A percentile compares a stretch with the other conserved stretches of the same genome.
Evolutionary conservation across 2,888 invertebrate genomes (phyloP).

Genomic region (Dicycla oo): DNA sequence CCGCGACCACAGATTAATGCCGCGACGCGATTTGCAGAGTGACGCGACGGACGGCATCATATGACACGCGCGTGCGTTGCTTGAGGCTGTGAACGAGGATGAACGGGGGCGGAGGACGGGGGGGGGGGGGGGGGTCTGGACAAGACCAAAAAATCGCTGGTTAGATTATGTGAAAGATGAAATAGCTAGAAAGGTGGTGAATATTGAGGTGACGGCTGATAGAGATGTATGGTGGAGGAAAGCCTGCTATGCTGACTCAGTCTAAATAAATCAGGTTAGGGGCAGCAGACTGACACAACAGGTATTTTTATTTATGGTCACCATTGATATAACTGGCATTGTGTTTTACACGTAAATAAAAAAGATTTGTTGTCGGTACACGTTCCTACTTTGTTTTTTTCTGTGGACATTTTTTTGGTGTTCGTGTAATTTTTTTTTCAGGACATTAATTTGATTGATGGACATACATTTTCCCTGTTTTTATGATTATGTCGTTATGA

Average conservation of each 20-base stretch:
- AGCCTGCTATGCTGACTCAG: neutral
- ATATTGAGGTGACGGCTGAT: neutral
- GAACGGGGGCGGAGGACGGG: no score
- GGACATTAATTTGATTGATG: constrained; percentile 58
- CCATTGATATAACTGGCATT: constrained; percentile 13
- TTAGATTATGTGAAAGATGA: neutral
- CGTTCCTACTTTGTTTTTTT: constrained; percentile 4
- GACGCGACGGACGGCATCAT: no score
- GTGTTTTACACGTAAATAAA: constrained; percentile 26
- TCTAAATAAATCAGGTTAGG: neutral
- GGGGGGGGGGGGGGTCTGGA: no score
- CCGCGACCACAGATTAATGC: no score
- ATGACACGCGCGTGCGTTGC: neutral
- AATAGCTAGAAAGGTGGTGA: neutral
- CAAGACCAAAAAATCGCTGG: neutral
- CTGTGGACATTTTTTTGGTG: neutral
- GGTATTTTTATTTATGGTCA: constrained; percentile 13
- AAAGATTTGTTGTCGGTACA: constrained; percentile 23
- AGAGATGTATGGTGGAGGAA: neutral
- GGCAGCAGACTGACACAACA: neutral
- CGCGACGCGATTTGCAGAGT: no score
- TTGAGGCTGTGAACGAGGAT: no score
- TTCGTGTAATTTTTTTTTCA: constrained; percentile 31
- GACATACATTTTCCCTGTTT: constrained; percentile 43
- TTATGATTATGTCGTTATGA: constrained; percentile 43